These are phyloP conservation scores for Linepithema humile DNA, from an alignment of 1,140 invertebrate species.

Conservation along the genomic window DNA sequence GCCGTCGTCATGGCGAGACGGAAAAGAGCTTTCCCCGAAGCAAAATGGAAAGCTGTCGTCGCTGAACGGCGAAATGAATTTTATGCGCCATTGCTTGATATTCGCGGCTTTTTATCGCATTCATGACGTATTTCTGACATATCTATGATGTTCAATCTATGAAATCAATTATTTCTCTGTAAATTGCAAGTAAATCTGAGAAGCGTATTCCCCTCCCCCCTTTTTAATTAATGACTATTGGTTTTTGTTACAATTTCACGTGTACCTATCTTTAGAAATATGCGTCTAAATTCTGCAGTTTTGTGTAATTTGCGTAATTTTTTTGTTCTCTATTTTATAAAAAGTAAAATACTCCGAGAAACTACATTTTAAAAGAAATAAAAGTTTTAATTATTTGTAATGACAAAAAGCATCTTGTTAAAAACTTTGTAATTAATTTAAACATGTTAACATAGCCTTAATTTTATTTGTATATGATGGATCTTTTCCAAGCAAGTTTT, in stretches of 20 bases:
- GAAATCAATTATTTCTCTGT: background rate
- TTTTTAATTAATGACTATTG: too few species aligned
- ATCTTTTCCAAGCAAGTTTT: background rate
- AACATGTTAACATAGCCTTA: too few species aligned
- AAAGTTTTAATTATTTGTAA: background rate
- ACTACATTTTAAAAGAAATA: background rate
- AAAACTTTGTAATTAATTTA: background rate
- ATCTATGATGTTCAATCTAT: background rate
- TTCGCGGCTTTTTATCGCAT: background rate
- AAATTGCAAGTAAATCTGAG: background rate
- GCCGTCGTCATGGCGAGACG: background rate
- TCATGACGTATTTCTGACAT: background rate
- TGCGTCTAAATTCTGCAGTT: background rate
- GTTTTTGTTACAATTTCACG: background rate
- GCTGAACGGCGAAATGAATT: background rate
- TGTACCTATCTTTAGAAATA: background rate
- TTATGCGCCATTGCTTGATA: background rate
- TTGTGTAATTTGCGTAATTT: background rate
- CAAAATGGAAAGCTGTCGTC: constrained; percentile 7
- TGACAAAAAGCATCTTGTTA: too few species aligned
- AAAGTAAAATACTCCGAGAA: background rate
- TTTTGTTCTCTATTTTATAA: background rate
- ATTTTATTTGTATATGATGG: background rate
- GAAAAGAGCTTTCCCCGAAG: background rate
- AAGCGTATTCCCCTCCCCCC: too few species aligned